Percentiles rank a stretch among this genome's conserved stretches.
Evolutionary conservation across 2,797 vertebrate species (phyloP).

Genomic region (Falco cherrug): DNA sequence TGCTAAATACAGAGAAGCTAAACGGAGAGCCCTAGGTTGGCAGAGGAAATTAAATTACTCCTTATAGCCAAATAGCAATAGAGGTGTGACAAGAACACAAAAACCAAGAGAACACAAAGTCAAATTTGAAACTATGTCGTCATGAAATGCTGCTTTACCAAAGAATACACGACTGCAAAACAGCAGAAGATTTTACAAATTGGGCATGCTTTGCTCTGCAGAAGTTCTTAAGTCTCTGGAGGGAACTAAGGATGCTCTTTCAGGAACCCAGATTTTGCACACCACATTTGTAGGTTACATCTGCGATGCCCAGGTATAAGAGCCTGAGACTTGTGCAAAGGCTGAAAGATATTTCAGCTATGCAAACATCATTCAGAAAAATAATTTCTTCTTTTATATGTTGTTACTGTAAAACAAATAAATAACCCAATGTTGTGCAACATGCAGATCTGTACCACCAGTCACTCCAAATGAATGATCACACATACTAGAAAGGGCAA

Average conservation of each 20-base stretch:
- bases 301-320: neutral
- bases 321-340: neutral
- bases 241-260: neutral
- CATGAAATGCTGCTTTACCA: neutral
- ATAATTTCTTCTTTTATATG: neutral
- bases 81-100: neutral
- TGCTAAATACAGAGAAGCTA: neutral
- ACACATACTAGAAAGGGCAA: neutral
- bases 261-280: neutral
- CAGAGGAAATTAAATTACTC: conserved; percentile 32
- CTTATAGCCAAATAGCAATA: neutral
- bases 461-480: neutral
- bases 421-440: neutral
- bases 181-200: neutral
- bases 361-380: neutral
- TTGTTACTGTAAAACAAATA: neutral
- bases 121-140: neutral
- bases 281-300: neutral
- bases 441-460: neutral
- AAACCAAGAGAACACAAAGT: conserved; percentile 1
- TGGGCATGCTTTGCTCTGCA: neutral
- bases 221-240: neutral
- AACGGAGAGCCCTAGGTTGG: neutral
- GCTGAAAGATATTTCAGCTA: neutral
- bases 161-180: neutral